A percentile compares a stretch with the other conserved stretches of the same genome.
These are phyloP conservation scores for Crocuta crocuta DNA, from an alignment of 2,113 vertebrate species.

Conservation along the genomic window DNA sequence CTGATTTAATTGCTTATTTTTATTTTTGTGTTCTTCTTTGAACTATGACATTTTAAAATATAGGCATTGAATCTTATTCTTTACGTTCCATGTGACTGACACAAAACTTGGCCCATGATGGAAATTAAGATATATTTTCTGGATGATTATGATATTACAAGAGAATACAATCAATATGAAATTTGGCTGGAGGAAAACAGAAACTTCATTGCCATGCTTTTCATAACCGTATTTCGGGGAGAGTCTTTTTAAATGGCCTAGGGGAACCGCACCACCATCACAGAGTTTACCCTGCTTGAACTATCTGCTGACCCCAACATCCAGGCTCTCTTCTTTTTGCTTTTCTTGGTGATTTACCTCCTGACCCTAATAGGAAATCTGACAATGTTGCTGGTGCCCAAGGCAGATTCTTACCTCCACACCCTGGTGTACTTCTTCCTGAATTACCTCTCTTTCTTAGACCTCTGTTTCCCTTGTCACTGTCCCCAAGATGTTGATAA, in stretches of 20 bases:
- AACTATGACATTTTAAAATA: background rate
- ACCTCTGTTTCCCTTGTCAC: constrained; percentile 62
- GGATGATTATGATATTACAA: background rate
- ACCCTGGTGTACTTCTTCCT: constrained; percentile 74
- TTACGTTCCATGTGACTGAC: background rate
- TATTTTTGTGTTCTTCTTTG: background rate
- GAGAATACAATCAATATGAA: background rate
- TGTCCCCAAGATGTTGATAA: constrained; percentile 57
- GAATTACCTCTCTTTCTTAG: constrained; percentile 63
- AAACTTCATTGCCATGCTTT: background rate
- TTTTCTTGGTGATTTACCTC: background rate
- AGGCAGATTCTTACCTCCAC: constrained; percentile 58
- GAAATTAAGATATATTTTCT: background rate
- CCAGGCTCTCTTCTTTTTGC: background rate
- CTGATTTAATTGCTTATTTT: background rate
- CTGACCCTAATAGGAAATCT: constrained; percentile 8
- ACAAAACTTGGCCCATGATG: background rate
- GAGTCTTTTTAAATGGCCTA: background rate
- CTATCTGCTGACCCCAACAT: background rate
- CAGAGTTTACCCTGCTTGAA: background rate
- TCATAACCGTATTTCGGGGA: background rate
- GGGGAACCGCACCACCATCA: background rate
- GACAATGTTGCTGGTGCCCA: constrained; percentile 35
- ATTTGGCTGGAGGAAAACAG: background rate
- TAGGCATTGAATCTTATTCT: background rate